Evolutionary conservation across 2,113 vertebrate species (phyloP).

Genomic region (Eptesicus fuscus): DNA sequence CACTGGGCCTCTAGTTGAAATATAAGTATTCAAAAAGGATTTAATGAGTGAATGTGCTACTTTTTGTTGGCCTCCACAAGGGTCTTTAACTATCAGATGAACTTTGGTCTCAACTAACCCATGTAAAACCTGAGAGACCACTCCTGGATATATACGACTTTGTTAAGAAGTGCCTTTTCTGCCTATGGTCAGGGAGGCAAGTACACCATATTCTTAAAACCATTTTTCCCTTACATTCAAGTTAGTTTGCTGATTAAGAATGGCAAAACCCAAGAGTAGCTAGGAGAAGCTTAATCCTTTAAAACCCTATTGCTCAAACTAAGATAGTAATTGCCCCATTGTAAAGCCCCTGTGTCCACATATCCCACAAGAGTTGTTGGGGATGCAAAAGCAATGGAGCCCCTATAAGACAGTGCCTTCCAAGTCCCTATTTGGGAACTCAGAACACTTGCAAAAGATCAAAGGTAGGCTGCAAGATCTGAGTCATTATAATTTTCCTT

Average conservation of each 20-base stretch:
- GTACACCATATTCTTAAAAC: background rate
- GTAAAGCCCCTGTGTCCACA: background rate
- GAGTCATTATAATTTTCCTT: background rate
- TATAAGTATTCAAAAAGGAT: background rate
- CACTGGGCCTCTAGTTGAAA: background rate
- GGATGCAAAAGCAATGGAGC: background rate
- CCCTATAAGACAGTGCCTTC: background rate
- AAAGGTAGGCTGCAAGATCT: background rate
- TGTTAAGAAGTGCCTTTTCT: background rate
- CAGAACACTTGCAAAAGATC: background rate
- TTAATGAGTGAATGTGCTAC: background rate
- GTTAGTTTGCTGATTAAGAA: background rate
- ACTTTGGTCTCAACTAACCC: background rate
- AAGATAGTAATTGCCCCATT: background rate
- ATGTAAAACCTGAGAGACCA: background rate
- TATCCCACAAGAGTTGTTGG: background rate
- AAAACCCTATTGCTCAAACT: background rate
- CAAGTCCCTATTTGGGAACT: background rate
- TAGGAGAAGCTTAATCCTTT: background rate
- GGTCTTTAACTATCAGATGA: background rate
- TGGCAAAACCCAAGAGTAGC: background rate
- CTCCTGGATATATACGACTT: background rate
- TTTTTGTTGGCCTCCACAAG: background rate
- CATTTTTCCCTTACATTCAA: background rate
- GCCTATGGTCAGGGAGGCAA: background rate